Evolutionary conservation across 2,888 invertebrate genomes (phyloP), one percentile per base, ranked within the genome.

Genomic region (Hirtodrosophila alboralis): DNA sequence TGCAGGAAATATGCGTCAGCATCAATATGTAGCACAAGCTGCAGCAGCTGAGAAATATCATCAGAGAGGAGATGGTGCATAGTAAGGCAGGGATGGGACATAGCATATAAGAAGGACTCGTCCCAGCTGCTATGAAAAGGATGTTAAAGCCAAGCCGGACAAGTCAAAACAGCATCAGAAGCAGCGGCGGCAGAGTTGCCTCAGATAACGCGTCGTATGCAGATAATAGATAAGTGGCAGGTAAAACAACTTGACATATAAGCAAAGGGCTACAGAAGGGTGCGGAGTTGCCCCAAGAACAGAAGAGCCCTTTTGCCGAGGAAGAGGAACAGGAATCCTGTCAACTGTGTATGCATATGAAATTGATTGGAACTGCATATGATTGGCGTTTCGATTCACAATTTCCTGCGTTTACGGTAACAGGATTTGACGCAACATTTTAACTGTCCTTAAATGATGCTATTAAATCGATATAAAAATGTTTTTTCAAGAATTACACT

Each of bases 1-100:
- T 83, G 83, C 78, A 78, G 78, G 83, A 78, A 78, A 83, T 79
- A 79, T 81, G 75, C 81, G 81, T 78, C 77, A 80, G 80, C 76
- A 70, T 76, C 76, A 77, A 76, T 77, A 69, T 69, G 75, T 41
- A 62, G 73, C 45, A 13, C 26, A 51, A 5, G 34, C 7, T n/a
- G 6, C 16, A 14, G 8, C 4, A 4, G 6, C 23, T 23, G 23
- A 23, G 8, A 5, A 23, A 23, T 23, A 8, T 23, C 8, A 2
- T 18, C 1, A 34, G 12, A 34, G 4, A 8, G 12, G 1, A 16
- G 27, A 18, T 4, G 9, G 26, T n/a, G n/a, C n/a, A n/a, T n/a
- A n/a, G n/a, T n/a, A n/a, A n/a, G n/a, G n/a, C n/a, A n/a, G n/a
- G n/a, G n/a, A n/a, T n/a, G n/a, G n/a, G n/a, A n/a, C n/a, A n/a